A percentile compares a stretch with the other conserved stretches of the same genome.
Evolutionary conservation across 2,113 vertebrate genomes (phyloP).

Genomic region (Syngnathus floridae): DNA sequence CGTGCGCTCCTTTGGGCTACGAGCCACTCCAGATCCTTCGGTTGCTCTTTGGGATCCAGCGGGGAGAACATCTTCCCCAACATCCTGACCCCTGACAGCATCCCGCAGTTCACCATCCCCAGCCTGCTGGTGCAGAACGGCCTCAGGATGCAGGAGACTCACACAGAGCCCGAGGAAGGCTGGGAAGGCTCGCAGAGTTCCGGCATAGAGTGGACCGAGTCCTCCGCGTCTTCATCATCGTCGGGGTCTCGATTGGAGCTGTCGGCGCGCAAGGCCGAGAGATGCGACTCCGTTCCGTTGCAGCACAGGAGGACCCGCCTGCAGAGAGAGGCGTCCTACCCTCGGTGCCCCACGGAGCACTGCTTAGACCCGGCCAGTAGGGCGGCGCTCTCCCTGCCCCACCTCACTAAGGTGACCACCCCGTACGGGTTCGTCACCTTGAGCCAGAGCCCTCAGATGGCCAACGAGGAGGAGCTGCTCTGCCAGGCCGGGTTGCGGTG

Average conservation of each 20-base stretch:
- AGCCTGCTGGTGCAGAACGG: constrained; percentile 50
- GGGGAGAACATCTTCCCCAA: constrained; percentile 54
- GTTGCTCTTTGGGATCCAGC: constrained; percentile 47
- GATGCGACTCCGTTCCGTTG: constrained; percentile 33
- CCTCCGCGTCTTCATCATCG: constrained; percentile 11
- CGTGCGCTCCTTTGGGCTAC: constrained; percentile 55
- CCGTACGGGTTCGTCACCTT: constrained; percentile 69
- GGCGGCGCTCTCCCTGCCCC: constrained; percentile 67
- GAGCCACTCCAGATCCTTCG: constrained; percentile 39
- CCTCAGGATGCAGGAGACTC: constrained; percentile 14
- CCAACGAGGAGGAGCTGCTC: constrained; percentile 69
- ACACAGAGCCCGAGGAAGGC: constrained; percentile 25
- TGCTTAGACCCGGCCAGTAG: constrained; percentile 54
- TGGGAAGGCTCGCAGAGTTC: constrained; percentile 11
- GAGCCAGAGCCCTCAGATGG: constrained; percentile 74
- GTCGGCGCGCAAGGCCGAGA: constrained; percentile 5
- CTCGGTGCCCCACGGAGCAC: constrained; percentile 28
- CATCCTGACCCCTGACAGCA: constrained; percentile 66
- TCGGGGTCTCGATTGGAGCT: neutral
- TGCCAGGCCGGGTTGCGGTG: constrained; percentile 47
- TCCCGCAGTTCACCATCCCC: constrained; percentile 74
- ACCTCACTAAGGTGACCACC: constrained; percentile 67
- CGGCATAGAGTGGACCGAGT: neutral
- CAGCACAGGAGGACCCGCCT: constrained; percentile 19
- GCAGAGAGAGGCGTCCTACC: neutral